These are phyloP conservation scores for Neogale vison DNA, from an alignment of 2,113 vertebrate genomes.

Conservation along the genomic window DNA sequence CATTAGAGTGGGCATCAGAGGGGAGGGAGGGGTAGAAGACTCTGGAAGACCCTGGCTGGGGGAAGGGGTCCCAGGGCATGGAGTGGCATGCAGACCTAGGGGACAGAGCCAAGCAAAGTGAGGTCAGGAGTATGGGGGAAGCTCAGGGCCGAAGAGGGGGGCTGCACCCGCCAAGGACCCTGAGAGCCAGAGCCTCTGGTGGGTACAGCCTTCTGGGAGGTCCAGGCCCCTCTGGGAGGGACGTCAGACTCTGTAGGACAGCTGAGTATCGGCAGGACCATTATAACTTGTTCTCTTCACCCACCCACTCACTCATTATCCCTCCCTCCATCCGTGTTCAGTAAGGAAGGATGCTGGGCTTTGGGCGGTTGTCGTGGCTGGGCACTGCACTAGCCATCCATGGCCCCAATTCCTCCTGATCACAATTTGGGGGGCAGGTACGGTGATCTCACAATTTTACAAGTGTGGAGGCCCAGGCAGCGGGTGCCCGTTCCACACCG, in stretches of 20 bases:
- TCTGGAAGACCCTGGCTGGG: background rate
- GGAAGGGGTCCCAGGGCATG: too few relatives aligned
- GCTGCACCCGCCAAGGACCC: background rate
- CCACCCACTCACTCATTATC: fast-evolving
- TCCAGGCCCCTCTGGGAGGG: background rate
- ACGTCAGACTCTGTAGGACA: background rate
- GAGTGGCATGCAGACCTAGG: background rate
- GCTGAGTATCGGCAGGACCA: background rate
- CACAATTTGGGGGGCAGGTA: background rate
- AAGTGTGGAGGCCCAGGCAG: background rate
- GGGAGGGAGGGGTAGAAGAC: background rate
- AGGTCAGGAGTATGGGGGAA: background rate
- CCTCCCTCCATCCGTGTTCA: fast-evolving
- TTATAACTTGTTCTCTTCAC: fast-evolving
- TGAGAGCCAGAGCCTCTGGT: background rate
- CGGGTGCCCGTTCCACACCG: fast-evolving
- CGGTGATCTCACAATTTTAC: fast-evolving
- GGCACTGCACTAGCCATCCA: fast-evolving
- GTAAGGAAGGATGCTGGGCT: background rate
- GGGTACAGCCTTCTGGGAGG: too few relatives aligned
- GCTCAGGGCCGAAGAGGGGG: background rate
- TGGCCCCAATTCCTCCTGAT: too few relatives aligned
- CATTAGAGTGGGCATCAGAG: background rate
- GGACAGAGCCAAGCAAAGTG: background rate
- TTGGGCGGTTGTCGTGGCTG: fast-evolving